Evolutionary conservation across 2,797 vertebrate species (phyloP).

Genomic region (Pogoniulus pusillus): DNA sequence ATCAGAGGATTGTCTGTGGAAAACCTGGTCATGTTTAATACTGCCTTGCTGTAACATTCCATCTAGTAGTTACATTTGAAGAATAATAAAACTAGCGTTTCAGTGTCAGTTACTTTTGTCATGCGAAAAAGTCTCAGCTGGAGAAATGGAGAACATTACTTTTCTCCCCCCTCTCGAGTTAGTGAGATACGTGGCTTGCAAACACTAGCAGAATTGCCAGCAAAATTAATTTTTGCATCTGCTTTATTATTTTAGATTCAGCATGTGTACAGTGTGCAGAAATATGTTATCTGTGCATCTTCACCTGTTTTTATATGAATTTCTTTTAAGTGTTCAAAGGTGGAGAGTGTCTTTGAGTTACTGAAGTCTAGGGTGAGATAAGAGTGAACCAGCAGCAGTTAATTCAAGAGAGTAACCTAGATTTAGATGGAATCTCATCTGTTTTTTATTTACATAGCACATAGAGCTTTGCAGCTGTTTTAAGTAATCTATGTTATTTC

Average conservation of each 20-base stretch:
- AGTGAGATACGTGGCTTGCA: background rate
- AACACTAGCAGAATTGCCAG: background rate
- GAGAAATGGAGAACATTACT: background rate
- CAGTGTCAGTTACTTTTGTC: background rate
- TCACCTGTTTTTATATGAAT: background rate
- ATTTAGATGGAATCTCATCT: background rate
- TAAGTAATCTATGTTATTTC: background rate
- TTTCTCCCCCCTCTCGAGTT: background rate
- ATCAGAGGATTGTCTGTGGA: background rate
- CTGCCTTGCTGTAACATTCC: background rate
- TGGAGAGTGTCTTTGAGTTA: background rate
- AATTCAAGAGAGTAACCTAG: background rate
- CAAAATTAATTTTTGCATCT: background rate
- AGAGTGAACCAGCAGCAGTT: background rate
- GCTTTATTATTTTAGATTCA: background rate
- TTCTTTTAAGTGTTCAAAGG: background rate
- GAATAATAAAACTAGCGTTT: background rate
- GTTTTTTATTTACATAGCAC: background rate
- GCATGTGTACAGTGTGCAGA: background rate
- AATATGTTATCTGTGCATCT: background rate
- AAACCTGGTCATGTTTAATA: background rate
- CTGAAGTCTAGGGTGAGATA: too few species aligned
- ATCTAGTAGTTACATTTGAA: background rate
- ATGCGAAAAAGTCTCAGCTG: background rate
- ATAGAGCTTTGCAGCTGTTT: background rate